These are phyloP conservation scores for Labeo rohita DNA, from an alignment of 2,113 vertebrate species.

Conservation along the genomic window DNA sequence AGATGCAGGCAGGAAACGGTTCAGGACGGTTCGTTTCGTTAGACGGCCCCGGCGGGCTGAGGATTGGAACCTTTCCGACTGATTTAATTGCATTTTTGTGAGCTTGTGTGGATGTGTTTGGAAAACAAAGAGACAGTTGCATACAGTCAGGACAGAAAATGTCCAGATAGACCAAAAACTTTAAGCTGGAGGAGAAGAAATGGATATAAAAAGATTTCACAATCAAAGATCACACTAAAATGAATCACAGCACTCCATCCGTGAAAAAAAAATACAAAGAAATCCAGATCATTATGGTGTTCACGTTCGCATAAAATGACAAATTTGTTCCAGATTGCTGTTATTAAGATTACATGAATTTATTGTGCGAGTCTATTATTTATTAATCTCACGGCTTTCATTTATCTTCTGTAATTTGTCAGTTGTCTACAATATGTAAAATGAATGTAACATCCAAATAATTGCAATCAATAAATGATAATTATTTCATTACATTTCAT, in stretches of 20 bases:
- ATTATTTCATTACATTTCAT: conserved; percentile 22
- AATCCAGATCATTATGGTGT: background rate
- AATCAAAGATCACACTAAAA: background rate
- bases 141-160: background rate
- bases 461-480: conserved; percentile 9
- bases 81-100: conserved; percentile 27
- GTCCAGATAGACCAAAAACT: background rate
- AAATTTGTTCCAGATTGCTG: background rate
- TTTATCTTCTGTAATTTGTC: conserved; percentile 23
- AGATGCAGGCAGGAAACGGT: background rate
- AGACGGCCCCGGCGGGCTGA: background rate
- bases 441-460: conserved; percentile 30
- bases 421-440: conserved; percentile 30
- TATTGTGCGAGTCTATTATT: background rate
- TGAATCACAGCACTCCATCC: background rate
- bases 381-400: background rate
- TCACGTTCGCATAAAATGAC: background rate
- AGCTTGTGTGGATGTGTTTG: background rate
- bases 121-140: background rate
- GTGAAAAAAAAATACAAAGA: background rate
- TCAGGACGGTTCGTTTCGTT: no score
- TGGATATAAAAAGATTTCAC: background rate
- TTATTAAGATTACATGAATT: background rate
- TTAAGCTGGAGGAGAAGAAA: background rate
- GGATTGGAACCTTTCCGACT: conserved; percentile 8